These are phyloP conservation scores for Thunnus albacares DNA, from an alignment of 2,797 vertebrate species.

Conservation along the genomic window DNA sequence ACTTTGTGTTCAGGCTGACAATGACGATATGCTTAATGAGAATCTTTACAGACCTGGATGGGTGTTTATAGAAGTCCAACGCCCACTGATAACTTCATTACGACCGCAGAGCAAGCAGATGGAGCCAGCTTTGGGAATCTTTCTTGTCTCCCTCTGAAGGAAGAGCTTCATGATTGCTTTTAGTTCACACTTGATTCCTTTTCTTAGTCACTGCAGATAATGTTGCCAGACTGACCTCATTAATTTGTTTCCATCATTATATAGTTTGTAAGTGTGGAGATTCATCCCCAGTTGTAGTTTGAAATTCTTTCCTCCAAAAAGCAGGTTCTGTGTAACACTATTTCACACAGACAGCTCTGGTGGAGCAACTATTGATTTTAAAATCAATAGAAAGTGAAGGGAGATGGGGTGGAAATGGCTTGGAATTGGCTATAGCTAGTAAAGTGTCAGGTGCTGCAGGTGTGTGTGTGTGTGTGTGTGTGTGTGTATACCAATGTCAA, in stretches of 20 bases:
- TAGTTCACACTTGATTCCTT: constrained; percentile 57
- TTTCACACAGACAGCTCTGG: constrained; percentile 69
- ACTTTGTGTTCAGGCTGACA: constrained; percentile 76
- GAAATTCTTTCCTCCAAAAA: constrained; percentile 47
- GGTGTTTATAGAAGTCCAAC: constrained; percentile 73
- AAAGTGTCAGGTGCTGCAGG: constrained; percentile 69
- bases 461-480: constrained; percentile 48
- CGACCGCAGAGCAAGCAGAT: constrained; percentile 62
- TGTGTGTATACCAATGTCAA: constrained; percentile 59
- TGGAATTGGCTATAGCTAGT: constrained; percentile 68
- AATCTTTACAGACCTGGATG: constrained; percentile 83
- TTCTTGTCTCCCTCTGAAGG: constrained; percentile 47
- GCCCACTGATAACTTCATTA: constrained; percentile 77
- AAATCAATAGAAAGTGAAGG: constrained; percentile 87
- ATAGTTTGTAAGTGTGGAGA: constrained; percentile 36
- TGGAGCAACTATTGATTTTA: constrained; percentile 85
- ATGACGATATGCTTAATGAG: constrained; percentile 84
- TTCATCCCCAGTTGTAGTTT: constrained; percentile 45
- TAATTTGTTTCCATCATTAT: constrained; percentile 72
- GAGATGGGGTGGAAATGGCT: constrained; percentile 83
- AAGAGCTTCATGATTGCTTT: constrained; percentile 68
- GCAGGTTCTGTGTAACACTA: constrained; percentile 40
- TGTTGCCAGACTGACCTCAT: constrained; percentile 69
- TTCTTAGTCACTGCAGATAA: constrained; percentile 58
- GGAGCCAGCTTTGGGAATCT: constrained; percentile 63